Percentiles rank a stretch among this genome's conserved stretches.
phyloP scores from a whole-genome alignment of 2,113 vertebrate species.

The Nestor notabilis region DNA sequence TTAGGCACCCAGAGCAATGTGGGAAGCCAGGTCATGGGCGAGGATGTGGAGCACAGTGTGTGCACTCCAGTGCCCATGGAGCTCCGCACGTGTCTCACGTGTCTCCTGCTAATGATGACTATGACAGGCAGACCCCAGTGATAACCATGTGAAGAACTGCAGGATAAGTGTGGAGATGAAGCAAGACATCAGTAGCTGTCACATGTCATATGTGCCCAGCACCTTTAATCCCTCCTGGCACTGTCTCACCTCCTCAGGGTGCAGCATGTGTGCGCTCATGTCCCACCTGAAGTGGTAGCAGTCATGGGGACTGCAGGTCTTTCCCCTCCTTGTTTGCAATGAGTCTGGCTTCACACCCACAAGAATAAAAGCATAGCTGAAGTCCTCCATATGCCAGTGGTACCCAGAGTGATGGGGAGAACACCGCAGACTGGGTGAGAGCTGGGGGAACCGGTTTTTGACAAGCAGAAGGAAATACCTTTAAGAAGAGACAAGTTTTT shows the following conservation, averaged over 20 bases:
- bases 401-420: not conserved
- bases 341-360: not conserved
- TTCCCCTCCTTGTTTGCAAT: not conserved
- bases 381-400: not conserved
- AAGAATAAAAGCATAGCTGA: not conserved
- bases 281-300: not conserved
- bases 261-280: fast-evolving
- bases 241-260: not conserved
- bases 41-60: fast-evolving
- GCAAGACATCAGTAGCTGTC: not conserved
- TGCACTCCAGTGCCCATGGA: not conserved
- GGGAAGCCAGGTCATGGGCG: not conserved
- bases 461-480: not conserved
- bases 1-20: not conserved
- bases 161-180: not conserved
- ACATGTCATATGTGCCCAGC: not conserved
- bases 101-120: not conserved
- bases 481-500: not conserved
- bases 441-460: not conserved
- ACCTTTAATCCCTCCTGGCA: not conserved
- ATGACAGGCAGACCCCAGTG: not conserved
- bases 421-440: not conserved
- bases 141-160: not conserved
- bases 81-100: not conserved
- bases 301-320: not conserved